Base-by-base conservation (phyloP, 2,113 vertebrate species). In the Mesitornis unicolor region DNA sequence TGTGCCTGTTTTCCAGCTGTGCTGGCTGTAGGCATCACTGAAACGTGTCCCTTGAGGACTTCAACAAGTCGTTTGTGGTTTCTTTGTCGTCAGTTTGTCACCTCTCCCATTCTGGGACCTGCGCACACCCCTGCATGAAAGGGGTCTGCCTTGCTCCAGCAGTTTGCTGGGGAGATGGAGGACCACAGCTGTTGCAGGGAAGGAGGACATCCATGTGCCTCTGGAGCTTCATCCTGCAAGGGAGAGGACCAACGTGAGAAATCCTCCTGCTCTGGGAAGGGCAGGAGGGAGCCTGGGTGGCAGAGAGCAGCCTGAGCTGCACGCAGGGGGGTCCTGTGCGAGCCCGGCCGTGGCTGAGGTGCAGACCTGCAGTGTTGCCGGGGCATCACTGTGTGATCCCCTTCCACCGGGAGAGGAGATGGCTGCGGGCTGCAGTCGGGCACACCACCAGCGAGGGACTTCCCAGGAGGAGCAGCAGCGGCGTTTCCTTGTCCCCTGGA, bases 1-100 rank as follows among this genome's bases (percentile, higher is more conserved):
- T 74, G n/a, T 65, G 51, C 51, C 36, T 3, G 0, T 40, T 76
- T 76, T 38, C 59, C 42, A 63, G 38, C 75, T 71, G 28, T 3
- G 7, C n/a, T 6, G 19, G 21, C 1, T 8, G 15, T 43, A 6
- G 19, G 45, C 18, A 40, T 48, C 14, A 4, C n/a, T 60, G 68
- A 84, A 76, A 40, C 0, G 0, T 17, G 16, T 33, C 45, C 56
- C 60, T 74, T 0, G 1, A 61, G 69, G 73, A 8, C 50, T 65
- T 53, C 28, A 13, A 1, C 9, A 25, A 1, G 24, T 91, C 40
- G 47, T 59, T 5, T 26, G 45, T 57, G 20, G 10, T 45, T 11
- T 48, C 50, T 71, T 11, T 90, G 35, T 29, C 43, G 29, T 59
- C 10, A 29, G 6, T 50, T 68, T 17, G 48, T 77, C 36, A 7